These are phyloP conservation scores for Ceyx margarethae DNA, from an alignment of 2,113 vertebrate species.

Conservation along the genomic window DNA sequence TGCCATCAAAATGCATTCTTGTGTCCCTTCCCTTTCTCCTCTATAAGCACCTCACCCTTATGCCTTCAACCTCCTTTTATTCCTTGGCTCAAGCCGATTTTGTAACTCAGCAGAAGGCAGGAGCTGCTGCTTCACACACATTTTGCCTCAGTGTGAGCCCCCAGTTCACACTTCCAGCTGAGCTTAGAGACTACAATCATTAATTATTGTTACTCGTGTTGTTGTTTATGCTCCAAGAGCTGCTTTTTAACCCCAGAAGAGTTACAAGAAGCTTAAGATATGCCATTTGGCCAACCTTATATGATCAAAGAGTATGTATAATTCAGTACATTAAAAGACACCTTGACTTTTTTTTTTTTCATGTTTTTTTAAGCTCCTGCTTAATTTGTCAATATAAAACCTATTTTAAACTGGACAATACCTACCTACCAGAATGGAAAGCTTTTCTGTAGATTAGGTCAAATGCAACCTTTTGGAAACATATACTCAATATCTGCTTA, in stretches of 20 bases:
- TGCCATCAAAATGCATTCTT: not conserved
- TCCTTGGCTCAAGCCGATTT: conserved; percentile 9
- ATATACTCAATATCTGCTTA: not conserved
- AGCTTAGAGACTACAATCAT: conserved; percentile 18
- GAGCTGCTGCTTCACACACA: conserved; percentile 66
- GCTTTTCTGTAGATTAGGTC: not conserved
- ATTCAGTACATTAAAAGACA: not conserved
- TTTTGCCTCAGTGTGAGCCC: conserved; percentile 22
- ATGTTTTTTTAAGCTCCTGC: not conserved
- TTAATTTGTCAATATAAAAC: not conserved
- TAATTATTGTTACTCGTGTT: conserved; percentile 54
- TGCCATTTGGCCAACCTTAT: not conserved
- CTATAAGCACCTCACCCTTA: not conserved
- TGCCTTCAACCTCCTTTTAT: conserved; percentile 1
- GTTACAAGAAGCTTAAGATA: conserved; percentile 4
- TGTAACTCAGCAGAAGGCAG: conserved; percentile 61
- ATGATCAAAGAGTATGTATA: not conserved
- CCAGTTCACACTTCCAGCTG: conserved; percentile 50
- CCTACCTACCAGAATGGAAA: not conserved
- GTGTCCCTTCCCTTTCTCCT: not conserved
- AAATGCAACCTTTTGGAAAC: not conserved
- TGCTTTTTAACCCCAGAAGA: conserved; percentile 45
- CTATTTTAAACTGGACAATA: not conserved
- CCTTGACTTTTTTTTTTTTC: not conserved
- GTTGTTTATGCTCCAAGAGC: conserved; percentile 50